phyloP scores from a whole-genome alignment of 2,888 invertebrate species.

The Megalurothrips usitatus region DNA sequence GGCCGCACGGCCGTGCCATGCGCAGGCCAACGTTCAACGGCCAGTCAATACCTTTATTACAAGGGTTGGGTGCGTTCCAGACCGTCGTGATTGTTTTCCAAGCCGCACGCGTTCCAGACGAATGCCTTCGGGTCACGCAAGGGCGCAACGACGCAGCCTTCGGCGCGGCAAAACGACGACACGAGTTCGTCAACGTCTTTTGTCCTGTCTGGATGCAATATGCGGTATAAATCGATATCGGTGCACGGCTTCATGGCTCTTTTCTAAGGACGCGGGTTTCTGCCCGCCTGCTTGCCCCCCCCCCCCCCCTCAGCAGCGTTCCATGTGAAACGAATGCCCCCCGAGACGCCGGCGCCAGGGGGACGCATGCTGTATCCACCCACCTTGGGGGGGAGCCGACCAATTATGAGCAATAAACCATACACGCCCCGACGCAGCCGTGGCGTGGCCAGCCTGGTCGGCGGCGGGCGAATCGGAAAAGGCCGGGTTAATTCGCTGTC shows the following conservation, averaged over 20 bases:
- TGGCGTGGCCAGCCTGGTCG: neutral
- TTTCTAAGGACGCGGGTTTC: too few species aligned
- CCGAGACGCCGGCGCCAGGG: constrained; percentile 5
- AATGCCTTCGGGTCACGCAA: constrained; percentile 1
- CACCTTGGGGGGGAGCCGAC: neutral
- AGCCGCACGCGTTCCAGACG: neutral
- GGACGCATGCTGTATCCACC: neutral
- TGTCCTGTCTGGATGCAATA: too few species aligned
- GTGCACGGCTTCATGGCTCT: too few species aligned
- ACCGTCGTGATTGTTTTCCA: constrained; percentile 1
- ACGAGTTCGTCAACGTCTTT: too few species aligned
- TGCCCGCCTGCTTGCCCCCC: too few species aligned
- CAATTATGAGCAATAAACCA: constrained; percentile 23
- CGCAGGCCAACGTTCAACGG: neutral
- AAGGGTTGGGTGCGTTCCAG: neutral
- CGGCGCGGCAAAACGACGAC: neutral
- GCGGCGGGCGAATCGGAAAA: neutral
- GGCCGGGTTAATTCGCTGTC: constrained; percentile 15
- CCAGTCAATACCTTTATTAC: constrained; percentile 3
- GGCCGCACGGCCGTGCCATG: neutral
- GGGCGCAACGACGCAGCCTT: neutral
- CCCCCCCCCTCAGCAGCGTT: too few species aligned
- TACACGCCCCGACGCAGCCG: neutral
- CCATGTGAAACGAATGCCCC: neutral
- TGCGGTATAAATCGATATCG: too few species aligned